Conservation (phyloP, 2,113 vertebrate species). For the Murina feae region DNA sequence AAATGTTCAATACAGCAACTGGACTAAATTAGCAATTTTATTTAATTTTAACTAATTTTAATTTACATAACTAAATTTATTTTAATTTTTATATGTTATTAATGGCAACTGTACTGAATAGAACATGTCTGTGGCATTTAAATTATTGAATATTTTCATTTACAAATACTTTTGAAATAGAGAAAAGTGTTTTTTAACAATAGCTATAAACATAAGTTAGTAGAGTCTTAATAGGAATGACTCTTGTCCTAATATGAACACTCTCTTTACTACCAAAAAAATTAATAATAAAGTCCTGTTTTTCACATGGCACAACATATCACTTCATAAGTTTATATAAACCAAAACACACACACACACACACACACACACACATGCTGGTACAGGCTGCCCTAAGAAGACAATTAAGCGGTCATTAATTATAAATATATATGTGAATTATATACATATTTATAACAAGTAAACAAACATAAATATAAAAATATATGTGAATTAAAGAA, state of each 20-base stretch:
- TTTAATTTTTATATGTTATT: not conserved
- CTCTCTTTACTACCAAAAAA: not conserved
- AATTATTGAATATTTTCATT: conserved; percentile 18
- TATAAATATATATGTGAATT: not conserved
- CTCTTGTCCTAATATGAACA: not conserved
- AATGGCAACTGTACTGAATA: not conserved
- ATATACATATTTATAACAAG: not conserved
- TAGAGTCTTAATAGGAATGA: not conserved
- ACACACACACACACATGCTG: not conserved
- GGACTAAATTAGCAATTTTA: not conserved
- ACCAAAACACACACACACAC: not conserved
- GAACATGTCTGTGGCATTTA: not conserved
- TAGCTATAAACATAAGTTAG: not conserved
- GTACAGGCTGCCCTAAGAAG: not conserved
- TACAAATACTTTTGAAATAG: not conserved
- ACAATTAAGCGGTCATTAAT: not conserved
- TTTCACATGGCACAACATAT: not conserved
- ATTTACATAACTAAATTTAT: not conserved
- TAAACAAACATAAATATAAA: not conserved
- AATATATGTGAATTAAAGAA: not conserved
- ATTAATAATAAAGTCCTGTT: not conserved
- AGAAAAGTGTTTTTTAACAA: not conserved
- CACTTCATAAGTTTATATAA: not conserved
- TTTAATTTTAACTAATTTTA: not conserved
- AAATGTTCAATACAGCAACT: not conserved